A percentile compares a stretch with the other conserved stretches of the same genome.
Evolutionary conservation across 2,113 vertebrate species (phyloP).

Genomic region (Epinephelus lanceolatus): DNA sequence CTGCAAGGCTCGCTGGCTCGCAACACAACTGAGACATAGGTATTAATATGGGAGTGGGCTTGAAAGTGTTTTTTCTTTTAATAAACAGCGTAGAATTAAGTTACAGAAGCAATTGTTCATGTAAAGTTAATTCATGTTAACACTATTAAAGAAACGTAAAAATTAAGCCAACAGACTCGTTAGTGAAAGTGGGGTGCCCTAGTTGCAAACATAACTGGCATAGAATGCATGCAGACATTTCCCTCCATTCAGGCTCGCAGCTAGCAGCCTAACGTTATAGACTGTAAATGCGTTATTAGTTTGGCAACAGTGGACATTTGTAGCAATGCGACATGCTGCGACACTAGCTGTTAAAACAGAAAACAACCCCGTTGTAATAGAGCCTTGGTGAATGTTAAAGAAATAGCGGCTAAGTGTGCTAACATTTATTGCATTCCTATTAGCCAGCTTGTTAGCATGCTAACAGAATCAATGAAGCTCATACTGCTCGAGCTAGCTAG

Average conservation of each 20-base stretch:
- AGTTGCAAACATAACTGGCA: conserved; percentile 53
- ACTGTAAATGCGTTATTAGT: neutral
- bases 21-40: conserved; percentile 72
- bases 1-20: conserved; percentile 67
- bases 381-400: neutral
- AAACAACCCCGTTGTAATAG: neutral
- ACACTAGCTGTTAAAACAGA: neutral
- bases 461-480: conserved; percentile 16
- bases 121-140: neutral
- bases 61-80: conserved; percentile 12
- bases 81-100: conserved; percentile 6
- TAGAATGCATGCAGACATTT: conserved; percentile 69
- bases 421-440: neutral
- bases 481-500: conserved; percentile 15
- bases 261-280: conserved; percentile 2
- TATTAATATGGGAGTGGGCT: conserved; percentile 75
- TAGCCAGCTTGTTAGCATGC: conserved; percentile 71
- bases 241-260: conserved; percentile 68
- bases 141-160: neutral
- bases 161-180: neutral
- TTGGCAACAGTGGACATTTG: neutral
- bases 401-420: neutral
- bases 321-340: neutral
- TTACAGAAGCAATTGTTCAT: conserved; percentile 15
- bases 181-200: conserved; percentile 53